phyloP scores from a whole-genome alignment of 2,113 vertebrate species.

The Burhinus bistriatus region DNA sequence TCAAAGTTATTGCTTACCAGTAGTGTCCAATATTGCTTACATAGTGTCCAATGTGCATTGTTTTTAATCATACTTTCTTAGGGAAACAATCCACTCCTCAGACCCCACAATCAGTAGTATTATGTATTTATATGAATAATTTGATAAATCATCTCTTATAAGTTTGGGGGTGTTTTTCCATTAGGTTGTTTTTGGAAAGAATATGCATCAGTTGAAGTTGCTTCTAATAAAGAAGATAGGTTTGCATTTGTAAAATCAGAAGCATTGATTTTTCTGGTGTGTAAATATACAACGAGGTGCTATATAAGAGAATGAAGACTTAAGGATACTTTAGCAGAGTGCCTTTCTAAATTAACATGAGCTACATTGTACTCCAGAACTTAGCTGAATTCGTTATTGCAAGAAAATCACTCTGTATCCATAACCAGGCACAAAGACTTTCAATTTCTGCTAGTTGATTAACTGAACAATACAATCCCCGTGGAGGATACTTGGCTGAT shows the following conservation, averaged over 20 bases:
- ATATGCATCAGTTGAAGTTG: not conserved
- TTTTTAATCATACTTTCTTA: not conserved
- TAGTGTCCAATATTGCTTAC: not conserved
- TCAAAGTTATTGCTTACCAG: not conserved
- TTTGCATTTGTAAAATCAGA: not conserved
- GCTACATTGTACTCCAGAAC: not conserved
- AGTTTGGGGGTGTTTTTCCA: not conserved
- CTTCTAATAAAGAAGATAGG: not conserved
- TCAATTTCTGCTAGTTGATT: not conserved
- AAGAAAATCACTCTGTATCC: not conserved
- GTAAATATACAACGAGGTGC: not conserved
- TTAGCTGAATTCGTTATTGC: not conserved
- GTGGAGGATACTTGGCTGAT: not conserved
- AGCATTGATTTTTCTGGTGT: not conserved
- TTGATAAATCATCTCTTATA: not conserved
- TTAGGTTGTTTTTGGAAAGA: conserved; percentile 1
- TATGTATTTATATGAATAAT: not conserved
- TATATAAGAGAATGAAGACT: not conserved
- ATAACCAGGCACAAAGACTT: not conserved
- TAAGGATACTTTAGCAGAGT: not conserved
- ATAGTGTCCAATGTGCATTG: not conserved
- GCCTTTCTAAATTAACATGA: not conserved
- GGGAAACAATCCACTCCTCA: not conserved
- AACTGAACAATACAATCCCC: not conserved
- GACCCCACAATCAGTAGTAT: not conserved